Conservation (phyloP, 1,140 invertebrate species). For the Onthophagus taurus region DNA sequence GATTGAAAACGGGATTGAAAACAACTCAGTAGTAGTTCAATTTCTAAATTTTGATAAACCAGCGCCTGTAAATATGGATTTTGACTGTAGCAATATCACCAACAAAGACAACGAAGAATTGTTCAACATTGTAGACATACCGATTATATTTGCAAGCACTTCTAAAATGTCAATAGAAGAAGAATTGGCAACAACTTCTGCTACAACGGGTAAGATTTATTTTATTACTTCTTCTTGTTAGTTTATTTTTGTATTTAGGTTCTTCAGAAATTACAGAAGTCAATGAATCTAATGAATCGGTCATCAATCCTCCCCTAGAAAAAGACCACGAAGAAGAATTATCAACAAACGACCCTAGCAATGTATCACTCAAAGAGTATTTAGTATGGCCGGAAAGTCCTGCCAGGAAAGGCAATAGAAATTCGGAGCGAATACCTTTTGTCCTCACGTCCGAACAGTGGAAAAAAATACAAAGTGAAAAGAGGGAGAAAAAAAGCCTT, state of each 20-base stretch:
- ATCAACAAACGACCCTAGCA: background rate
- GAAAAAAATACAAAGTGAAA: slow-evolving; percentile 12
- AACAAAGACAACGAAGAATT: too few relatives aligned
- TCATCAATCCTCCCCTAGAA: background rate
- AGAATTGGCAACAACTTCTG: too few relatives aligned
- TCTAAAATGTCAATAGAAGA: too few relatives aligned
- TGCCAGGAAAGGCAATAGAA: slow-evolving; percentile 17
- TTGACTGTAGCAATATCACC: too few relatives aligned
- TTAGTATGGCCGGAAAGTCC: slow-evolving; percentile 17
- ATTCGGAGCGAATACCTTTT: slow-evolving; percentile 18
- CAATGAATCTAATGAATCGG: background rate
- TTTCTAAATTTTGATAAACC: too few relatives aligned
- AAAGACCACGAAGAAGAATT: background rate
- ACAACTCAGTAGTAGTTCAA: background rate
- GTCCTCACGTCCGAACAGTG: slow-evolving; percentile 13
- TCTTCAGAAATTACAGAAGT: slow-evolving; percentile 9
- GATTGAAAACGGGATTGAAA: background rate
- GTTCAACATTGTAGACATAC: too few relatives aligned
- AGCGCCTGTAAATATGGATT: too few relatives aligned
- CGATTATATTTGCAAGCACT: too few relatives aligned
- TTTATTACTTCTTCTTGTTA: too few relatives aligned
- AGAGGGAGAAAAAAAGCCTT: slow-evolving; percentile 12
- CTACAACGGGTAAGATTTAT: too few relatives aligned
- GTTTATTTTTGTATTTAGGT: too few relatives aligned
- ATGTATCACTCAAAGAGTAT: background rate